These are phyloP conservation scores for Melanerpes aurifrons DNA, from an alignment of 2,113 vertebrate species.

Conservation along the genomic window DNA sequence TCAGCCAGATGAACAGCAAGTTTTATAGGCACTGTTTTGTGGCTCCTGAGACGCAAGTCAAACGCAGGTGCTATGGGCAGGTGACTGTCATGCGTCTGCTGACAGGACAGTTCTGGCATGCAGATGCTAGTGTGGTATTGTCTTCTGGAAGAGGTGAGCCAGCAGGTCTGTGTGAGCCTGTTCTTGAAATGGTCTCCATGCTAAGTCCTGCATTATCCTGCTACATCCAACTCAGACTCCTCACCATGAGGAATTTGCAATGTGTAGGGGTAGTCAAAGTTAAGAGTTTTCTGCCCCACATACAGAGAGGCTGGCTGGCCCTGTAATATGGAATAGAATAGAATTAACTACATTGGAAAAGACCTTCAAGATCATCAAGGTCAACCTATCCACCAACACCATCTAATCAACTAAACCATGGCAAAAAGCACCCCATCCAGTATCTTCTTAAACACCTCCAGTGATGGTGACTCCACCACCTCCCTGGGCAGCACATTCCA, in stretches of 20 bases:
- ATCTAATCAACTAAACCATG: too few relatives aligned
- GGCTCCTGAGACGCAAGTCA: background rate
- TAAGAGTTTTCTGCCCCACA: background rate
- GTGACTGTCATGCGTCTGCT: background rate
- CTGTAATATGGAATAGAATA: too few relatives aligned
- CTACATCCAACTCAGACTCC: background rate
- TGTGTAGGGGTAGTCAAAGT: too few relatives aligned
- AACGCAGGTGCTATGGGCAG: background rate
- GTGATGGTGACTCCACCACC: too few relatives aligned
- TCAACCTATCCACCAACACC: too few relatives aligned
- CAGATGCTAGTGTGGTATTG: background rate
- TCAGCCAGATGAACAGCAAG: background rate
- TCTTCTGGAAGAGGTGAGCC: background rate
- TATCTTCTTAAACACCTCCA: too few relatives aligned
- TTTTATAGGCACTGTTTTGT: background rate
- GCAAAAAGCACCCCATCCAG: too few relatives aligned
- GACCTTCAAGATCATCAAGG: too few relatives aligned
- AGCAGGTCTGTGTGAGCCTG: background rate
- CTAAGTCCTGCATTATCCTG: background rate
- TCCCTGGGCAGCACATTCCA: too few relatives aligned
- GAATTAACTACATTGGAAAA: too few relatives aligned
- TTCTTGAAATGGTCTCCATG: background rate
- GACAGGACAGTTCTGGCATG: fast-evolving
- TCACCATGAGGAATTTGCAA: fast-evolving
- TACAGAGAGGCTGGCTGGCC: background rate